These are phyloP conservation scores for Sarcophaga carnaria DNA, from an alignment of 2,888 invertebrate genomes.

Conservation along the genomic window DNA sequence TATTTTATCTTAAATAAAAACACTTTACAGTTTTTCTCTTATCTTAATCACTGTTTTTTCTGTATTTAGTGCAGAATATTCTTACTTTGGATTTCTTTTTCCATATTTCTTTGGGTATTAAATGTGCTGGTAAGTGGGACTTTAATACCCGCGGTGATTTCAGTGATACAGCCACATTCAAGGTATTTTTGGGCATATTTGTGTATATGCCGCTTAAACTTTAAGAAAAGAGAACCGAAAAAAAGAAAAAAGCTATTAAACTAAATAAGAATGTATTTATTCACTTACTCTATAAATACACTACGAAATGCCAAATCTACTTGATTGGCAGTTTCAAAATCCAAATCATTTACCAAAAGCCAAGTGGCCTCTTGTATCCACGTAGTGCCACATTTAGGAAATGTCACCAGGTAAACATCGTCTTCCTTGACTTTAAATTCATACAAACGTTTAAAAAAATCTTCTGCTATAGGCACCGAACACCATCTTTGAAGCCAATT, in stretches of 20 bases:
- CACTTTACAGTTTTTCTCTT: neutral
- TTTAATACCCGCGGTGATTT: slow-evolving; percentile 72
- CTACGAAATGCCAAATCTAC: slow-evolving; percentile 57
- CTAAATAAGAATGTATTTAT: no score
- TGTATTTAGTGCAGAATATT: neutral
- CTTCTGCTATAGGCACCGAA: slow-evolving; percentile 38
- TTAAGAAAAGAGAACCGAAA: no score
- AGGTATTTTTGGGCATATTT: no score
- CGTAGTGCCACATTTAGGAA: slow-evolving; percentile 73
- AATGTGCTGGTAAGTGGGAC: slow-evolving; percentile 72
- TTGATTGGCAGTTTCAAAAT: slow-evolving; percentile 69
- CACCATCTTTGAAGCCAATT: slow-evolving; percentile 69
- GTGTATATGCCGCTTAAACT: no score
- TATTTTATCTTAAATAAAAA: neutral
- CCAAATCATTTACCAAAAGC: slow-evolving; percentile 72
- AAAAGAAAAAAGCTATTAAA: no score
- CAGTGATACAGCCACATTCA: no score
- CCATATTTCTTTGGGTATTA: slow-evolving; percentile 73
- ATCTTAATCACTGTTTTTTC: neutral
- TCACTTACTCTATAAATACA: slow-evolving; percentile 70
- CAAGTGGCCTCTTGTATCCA: slow-evolving; percentile 75
- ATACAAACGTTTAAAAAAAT: slow-evolving; percentile 35
- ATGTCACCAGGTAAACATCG: slow-evolving; percentile 73
- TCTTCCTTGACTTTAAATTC: slow-evolving; percentile 70
- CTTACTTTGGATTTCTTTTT: slow-evolving; percentile 71